Percentiles rank a stretch among this genome's conserved stretches.
phyloP scores from a whole-genome alignment of 2,113 vertebrate genomes.

The Hydropotes inermis region DNA sequence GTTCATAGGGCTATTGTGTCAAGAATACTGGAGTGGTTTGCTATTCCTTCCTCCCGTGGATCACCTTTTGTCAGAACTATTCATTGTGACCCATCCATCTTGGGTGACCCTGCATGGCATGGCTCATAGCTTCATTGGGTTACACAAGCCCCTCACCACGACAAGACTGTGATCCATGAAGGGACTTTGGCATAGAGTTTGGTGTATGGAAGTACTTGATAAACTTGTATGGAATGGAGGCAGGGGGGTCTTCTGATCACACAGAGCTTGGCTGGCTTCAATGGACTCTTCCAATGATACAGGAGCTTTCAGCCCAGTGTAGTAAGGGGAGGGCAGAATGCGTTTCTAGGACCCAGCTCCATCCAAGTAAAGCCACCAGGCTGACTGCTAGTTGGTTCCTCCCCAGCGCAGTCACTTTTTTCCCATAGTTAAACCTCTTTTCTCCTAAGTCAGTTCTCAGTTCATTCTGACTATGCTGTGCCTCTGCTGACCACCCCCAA shows the following conservation, averaged over 20 bases:
- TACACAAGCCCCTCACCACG: not conserved
- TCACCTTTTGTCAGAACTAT: not conserved
- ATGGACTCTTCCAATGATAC: not conserved
- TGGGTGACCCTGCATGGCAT: not conserved
- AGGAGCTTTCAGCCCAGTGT: fast-evolving
- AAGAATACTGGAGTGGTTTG: not conserved
- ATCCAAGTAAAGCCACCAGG: not conserved
- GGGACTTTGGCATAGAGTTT: not conserved
- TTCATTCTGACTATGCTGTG: not conserved
- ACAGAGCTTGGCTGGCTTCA: not conserved
- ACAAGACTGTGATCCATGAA: not conserved
- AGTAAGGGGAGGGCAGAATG: not conserved
- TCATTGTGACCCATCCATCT: not conserved
- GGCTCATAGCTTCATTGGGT: not conserved
- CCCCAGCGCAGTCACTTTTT: not conserved
- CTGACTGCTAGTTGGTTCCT: not conserved
- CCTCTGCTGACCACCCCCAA: not conserved
- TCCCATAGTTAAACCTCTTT: not conserved
- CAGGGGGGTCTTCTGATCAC: not conserved
- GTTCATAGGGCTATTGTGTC: not conserved
- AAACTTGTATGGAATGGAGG: not conserved
- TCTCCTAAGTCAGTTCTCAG: not conserved
- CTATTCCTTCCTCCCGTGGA: not conserved
- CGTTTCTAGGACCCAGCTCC: not conserved
- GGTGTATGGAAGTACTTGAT: too few relatives aligned